Conservation (phyloP, 2,113 vertebrate species). For the Rutilus rutilus region DNA sequence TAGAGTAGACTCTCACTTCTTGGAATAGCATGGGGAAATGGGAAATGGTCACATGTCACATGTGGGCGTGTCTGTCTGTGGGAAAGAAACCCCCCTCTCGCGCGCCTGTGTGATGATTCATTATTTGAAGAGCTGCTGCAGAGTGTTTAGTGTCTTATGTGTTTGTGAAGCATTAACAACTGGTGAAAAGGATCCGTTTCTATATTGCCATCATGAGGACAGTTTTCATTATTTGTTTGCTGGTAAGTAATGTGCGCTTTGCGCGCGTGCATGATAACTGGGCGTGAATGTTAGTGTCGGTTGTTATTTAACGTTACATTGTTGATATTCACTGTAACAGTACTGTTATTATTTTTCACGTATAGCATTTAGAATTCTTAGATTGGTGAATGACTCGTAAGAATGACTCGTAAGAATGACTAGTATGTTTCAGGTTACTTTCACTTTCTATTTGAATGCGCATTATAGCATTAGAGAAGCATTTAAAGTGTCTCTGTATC, state of each 20-base stretch:
- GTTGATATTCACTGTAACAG: neutral
- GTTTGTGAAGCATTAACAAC: neutral
- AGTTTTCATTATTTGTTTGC: neutral
- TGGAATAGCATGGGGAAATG: neutral
- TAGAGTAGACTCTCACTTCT: neutral
- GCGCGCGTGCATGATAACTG: neutral
- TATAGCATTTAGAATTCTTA: neutral
- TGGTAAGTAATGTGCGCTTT: conserved; percentile 21
- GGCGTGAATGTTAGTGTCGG: no score
- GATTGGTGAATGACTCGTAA: neutral
- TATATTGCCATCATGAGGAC: neutral
- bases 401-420: conserved; percentile 9
- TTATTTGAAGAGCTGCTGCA: neutral
- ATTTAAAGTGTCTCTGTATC: neutral
- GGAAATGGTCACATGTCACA: conserved; percentile 8
- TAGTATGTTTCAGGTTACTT: conserved; percentile 4
- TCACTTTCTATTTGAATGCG: conserved; percentile 45
- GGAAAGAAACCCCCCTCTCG: neutral
- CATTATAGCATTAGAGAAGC: neutral
- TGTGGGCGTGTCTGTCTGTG: conserved; percentile 10
- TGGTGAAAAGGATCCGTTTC: neutral
- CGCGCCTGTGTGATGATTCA: neutral
- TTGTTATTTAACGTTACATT: neutral
- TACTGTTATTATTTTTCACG: neutral
- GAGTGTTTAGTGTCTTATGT: neutral